Conservation (phyloP, 2,797 vertebrate species). For the Falco novaeseelandiae region DNA sequence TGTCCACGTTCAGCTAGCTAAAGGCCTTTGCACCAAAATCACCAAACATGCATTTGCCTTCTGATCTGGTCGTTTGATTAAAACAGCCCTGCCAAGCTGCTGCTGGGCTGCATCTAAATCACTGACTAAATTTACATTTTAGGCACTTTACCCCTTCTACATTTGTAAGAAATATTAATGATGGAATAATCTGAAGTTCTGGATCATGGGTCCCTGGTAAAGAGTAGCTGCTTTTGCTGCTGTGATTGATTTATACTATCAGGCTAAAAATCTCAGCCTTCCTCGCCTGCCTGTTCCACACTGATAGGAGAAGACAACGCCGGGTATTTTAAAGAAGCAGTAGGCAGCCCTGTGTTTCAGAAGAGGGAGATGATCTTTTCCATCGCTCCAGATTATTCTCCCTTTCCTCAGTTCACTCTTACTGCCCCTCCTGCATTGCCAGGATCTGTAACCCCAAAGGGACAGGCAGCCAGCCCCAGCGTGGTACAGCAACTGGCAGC, state of each 20-base stretch:
- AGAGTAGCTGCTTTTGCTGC: neutral
- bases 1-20: neutral
- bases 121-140: neutral
- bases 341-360: neutral
- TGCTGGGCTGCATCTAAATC: neutral
- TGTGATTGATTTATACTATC: neutral
- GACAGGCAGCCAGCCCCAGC: neutral
- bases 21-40: neutral
- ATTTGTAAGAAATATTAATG: neutral
- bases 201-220: neutral
- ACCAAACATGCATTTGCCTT: neutral
- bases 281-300: neutral
- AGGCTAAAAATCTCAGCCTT: neutral
- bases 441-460: neutral
- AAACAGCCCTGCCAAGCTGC: neutral
- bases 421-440: neutral
- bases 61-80: neutral
- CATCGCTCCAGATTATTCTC: neutral
- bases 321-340: neutral
- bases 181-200: neutral
- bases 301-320: neutral
- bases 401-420: neutral
- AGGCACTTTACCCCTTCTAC: neutral
- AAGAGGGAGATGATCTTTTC: neutral
- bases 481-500: neutral